Percentiles rank a stretch among this genome's conserved stretches.
These are phyloP conservation scores for Grapholita molesta DNA, from an alignment of 1,140 invertebrate genomes.

Conservation along the genomic window DNA sequence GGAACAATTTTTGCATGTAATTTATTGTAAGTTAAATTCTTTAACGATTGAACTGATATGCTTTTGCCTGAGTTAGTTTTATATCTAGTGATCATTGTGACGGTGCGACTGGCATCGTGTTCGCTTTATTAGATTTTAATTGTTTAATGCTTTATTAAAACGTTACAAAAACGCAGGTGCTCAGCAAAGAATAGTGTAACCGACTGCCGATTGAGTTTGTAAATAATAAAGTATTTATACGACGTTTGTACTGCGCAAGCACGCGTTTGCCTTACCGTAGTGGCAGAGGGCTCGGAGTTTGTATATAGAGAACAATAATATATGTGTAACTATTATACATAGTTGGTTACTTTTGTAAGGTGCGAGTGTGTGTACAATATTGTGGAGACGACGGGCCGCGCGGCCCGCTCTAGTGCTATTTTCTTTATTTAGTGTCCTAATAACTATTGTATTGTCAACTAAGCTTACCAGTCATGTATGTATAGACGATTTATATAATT, in stretches of 20 bases:
- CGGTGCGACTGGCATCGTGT: constrained; percentile 13
- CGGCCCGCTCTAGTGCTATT: constrained; percentile 58
- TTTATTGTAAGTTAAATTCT: constrained; percentile 52
- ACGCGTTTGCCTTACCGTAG: constrained; percentile 49
- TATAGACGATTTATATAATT: constrained; percentile 73
- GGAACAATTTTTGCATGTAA: constrained; percentile 56
- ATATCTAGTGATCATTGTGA: not conserved
- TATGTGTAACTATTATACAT: constrained; percentile 62
- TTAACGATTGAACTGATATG: constrained; percentile 45
- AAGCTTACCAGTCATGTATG: constrained; percentile 74
- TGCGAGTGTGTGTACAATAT: constrained; percentile 55
- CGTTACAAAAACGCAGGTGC: constrained; percentile 61
- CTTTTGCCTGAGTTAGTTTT: constrained; percentile 5
- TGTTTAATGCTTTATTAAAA: constrained; percentile 59
- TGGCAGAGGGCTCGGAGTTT: constrained; percentile 52
- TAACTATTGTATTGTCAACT: constrained; percentile 67
- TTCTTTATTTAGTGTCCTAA: constrained; percentile 66
- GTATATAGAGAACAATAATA: constrained; percentile 72
- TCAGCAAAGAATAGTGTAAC: constrained; percentile 49
- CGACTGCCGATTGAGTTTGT: constrained; percentile 66
- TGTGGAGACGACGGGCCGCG: constrained; percentile 30
- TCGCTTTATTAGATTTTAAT: constrained; percentile 45
- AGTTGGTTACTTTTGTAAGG: constrained; percentile 68
- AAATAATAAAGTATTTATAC: constrained; percentile 63
- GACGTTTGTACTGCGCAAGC: constrained; percentile 47